Base-by-base conservation (phyloP, 1,140 invertebrate species). In the Sarcophaga bullata region DNA sequence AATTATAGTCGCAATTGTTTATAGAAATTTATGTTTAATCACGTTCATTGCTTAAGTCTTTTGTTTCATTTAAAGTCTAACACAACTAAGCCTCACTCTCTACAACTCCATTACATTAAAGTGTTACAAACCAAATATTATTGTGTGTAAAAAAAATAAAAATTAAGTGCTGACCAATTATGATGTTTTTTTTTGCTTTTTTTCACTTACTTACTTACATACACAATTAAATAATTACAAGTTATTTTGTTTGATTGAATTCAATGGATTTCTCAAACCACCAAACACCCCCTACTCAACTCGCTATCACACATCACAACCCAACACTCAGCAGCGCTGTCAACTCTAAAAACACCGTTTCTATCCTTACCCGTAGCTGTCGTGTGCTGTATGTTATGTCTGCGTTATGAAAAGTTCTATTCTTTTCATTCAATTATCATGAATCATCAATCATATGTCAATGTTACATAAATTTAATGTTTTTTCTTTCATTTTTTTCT, bases 1-100 rank as follows among this genome's bases (percentile, higher is more conserved):
- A 37, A 37, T 37, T 37, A 37, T 37, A 37, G 25, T 37, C 25
- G 1, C 25, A 37, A 37, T 37, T 37, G 25, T 37, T 37, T 37
- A 37, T 37, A 37, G 25, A 37, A 37, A 37, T 37, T 37, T 58
- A 6, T 58, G 62, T 7, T 68, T 19, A 68, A 19, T 78, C 75
- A 78, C n/a, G 75, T 46, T 17, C n/a, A n/a, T 78, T 78, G 50
- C 75, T 52, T 78, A 78, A 78, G 17, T 78, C 75, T 52, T 78
- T 78, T 50, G 75, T 78, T 52, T 78, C 13, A 7, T 48, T 13
- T 11, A 46, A 73, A 47, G 15, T 10, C 58, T 17, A 37, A 1
- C 25, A 1, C 25, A 37, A n/a, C n/a, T n/a, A n/a, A n/a, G n/a
- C n/a, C n/a, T 13, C 6, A 58, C 13, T 15, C n/a, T 19, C 9